Evolutionary conservation across 2,888 invertebrate species (phyloP), one percentile per base, ranked within the genome.

Genomic region (Ophioninae sp.): DNA sequence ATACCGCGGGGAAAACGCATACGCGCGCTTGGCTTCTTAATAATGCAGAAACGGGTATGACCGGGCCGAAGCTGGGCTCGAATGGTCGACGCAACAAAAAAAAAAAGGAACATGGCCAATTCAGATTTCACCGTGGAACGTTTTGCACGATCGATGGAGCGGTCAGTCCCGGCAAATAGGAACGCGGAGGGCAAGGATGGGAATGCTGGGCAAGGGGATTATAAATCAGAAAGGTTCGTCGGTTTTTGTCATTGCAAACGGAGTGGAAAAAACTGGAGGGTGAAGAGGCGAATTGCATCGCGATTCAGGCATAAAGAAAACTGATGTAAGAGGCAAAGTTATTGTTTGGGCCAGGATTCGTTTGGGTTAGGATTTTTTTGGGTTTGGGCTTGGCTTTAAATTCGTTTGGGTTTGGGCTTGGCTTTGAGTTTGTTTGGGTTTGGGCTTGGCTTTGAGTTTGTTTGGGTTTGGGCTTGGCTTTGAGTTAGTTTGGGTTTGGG

Each of bases 161-260:
- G 6, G 17, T 17, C 13, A 50, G 50, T 6, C 50, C 50, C 50
- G 50, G 50, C 0, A 30, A 13, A 62, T 62, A 37, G 30, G 23
- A 13, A 62, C 61, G 23, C 23, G 41, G 41, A 41, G 6, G 7
- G 41, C 8, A 6, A 41, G 41, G 41, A 3, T 30, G 3, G 30
- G 2, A 30, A 2, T 30, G 30, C 30, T 1, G 6, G 41, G 8
- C 7, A 41, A 41, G 8, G 8, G 0, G 6, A 3, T 41, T 37
- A 44, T 69, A 7, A 23, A 30, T 30, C 30, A 30, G 30, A 30
- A 30, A 30, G 61, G 65, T 69, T 44, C 20, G 44, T 39, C 3
- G 30, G 30, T 20, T 13, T 50, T 41, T 61, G 69, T 77, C 69
- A 69, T 20, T 23, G 39, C 39, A 44, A 69, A 68, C 7, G 30